These are phyloP conservation scores for Gymnoscopelus microlampas DNA, from an alignment of 2,797 vertebrate genomes.

Conservation along the genomic window DNA sequence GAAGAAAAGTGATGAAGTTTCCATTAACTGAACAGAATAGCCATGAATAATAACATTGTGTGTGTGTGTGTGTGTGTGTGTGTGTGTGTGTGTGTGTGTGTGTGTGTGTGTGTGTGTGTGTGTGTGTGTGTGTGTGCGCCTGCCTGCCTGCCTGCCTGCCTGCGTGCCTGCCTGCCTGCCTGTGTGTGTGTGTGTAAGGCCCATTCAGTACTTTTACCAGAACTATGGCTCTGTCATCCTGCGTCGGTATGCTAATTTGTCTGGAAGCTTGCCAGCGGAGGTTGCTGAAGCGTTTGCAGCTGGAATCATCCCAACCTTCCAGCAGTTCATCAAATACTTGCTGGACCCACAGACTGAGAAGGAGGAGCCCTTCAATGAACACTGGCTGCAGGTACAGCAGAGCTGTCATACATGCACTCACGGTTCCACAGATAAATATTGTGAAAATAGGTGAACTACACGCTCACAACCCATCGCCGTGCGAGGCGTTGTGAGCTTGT, in stretches of 20 bases:
- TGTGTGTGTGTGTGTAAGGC: slow-evolving; percentile 56
- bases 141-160: not conserved
- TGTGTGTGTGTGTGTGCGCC: not conserved
- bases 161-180: no score
- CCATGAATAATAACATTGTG: slow-evolving; percentile 5
- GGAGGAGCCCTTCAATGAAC: slow-evolving; percentile 89
- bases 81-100: no score
- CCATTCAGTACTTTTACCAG: slow-evolving; percentile 90
- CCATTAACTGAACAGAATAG: slow-evolving; percentile 17
- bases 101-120: no score
- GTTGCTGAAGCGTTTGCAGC: slow-evolving; percentile 85
- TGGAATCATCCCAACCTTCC: slow-evolving; percentile 87
- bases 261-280: slow-evolving; percentile 78
- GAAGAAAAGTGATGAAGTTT: slow-evolving; percentile 6
- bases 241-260: slow-evolving; percentile 81
- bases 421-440: not conserved
- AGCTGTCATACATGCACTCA: no score
- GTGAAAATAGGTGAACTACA: no score
- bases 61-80: no score
- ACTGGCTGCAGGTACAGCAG: slow-evolving; percentile 88
- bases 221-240: slow-evolving; percentile 88
- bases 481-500: no score
- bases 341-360: slow-evolving; percentile 88
- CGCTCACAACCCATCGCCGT: no score
- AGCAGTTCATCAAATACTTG: slow-evolving; percentile 91